Conservation (phyloP, 2,797 vertebrate genomes). For the Octomys mimax region DNA sequence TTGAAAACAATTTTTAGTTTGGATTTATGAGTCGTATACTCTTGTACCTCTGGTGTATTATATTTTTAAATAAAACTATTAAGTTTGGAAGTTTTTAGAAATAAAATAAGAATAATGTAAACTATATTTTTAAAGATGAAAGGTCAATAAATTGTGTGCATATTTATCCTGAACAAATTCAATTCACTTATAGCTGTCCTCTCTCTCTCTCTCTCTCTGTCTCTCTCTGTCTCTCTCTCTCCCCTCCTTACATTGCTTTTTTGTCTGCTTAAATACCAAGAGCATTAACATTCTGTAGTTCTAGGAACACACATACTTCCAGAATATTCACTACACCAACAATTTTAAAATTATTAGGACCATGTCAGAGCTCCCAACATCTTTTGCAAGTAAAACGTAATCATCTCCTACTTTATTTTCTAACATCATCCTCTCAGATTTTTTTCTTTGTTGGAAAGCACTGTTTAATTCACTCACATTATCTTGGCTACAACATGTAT, state of each 20-base stretch:
- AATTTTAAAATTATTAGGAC: neutral
- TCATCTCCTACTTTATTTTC: neutral
- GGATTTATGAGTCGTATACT: neutral
- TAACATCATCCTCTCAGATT: neutral
- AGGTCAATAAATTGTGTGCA: neutral
- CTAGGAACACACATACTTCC: neutral
- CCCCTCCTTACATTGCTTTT: neutral
- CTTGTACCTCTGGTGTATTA: neutral
- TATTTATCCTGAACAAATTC: neutral
- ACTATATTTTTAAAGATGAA: neutral
- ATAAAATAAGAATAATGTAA: neutral
- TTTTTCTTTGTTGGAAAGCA: neutral
- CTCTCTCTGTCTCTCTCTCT: neutral
- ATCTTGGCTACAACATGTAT: neutral
- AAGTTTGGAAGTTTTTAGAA: neutral
- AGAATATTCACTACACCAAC: neutral
- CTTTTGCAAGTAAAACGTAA: neutral
- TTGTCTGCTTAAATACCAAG: neutral
- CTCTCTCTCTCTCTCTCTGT: neutral
- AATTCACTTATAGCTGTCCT: neutral
- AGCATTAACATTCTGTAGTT: neutral
- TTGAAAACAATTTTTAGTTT: neutral
- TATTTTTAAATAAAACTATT: constrained; percentile 13
- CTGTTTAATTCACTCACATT: neutral
- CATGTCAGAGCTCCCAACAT: neutral